Evolutionary conservation across 2,888 invertebrate genomes (phyloP), one percentile per base, ranked within the genome.

Genomic region (Capitulum mitella): DNA sequence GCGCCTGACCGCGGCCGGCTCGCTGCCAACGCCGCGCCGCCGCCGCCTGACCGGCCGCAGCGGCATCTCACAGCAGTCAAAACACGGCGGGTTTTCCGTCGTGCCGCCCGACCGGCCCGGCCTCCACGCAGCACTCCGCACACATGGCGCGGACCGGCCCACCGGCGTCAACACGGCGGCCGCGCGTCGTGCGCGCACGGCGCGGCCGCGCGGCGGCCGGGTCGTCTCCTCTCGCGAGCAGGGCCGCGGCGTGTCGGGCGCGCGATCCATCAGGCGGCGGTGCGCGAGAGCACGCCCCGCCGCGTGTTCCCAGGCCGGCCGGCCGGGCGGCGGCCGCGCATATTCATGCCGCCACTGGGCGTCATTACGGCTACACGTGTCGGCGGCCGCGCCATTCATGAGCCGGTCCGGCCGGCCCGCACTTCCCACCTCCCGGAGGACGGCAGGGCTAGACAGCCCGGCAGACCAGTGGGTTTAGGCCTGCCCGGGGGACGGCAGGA

Each of bases 281-380:
- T 10, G 34, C 34, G 34, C 64, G 34, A 32, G 2, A 34, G 14
- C 34, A 34, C 64, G n/a, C 64, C 64, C 64, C 19, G 32, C 34
- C 64, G 34, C 6, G 34, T 14, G 32, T 32, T 70, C 70, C 70
- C 70, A 70, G 70, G 29, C 70, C 29, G 29, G 58, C n/a, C 58
- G 19, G 54, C 3, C 22, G 34, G n/a, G 58, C n/a, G 29, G 64
- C 16, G 70, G 10, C 70, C 22, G 6, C 70, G 70, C 70, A 70
- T 70, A 70, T 70, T 70, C 70, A 70, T 70, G 70, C 10, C 70
- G 5, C 40, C 26, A 26, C 70, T 40, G 70, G 70, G n/a, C 19
- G 70, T 70, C 70, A 40, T 70, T 26, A 26, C n/a, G 34, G 37
- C 34, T 40, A 26, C 70, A 70, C 70, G 70, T 70, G 70, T 40